Percentiles rank a stretch among this genome's conserved stretches.
Conservation (phyloP, 2,797 vertebrate genomes). For the Taenioides sp. region DNA sequence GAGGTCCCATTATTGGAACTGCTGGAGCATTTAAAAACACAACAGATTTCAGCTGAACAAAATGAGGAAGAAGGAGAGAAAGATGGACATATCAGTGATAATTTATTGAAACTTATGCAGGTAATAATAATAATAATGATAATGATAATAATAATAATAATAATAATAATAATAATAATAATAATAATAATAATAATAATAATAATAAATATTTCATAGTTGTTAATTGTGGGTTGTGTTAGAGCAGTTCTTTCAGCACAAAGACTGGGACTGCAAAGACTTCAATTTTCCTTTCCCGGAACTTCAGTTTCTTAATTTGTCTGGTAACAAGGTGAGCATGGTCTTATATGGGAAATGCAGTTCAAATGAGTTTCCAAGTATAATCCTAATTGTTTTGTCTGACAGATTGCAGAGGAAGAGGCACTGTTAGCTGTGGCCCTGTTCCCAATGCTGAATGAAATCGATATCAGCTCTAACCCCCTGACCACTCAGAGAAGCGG, state of each 20-base stretch:
- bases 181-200: too few relatives aligned
- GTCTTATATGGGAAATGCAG: neutral
- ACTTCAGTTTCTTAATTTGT: constrained; percentile 82
- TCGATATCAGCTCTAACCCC: constrained; percentile 86
- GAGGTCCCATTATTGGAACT: constrained; percentile 79
- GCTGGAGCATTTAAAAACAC: constrained; percentile 21
- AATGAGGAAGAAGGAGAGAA: constrained; percentile 11
- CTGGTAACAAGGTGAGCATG: constrained; percentile 82
- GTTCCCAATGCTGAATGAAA: constrained; percentile 81
- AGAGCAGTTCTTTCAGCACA: constrained; percentile 8
- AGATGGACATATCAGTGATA: constrained; percentile 4
- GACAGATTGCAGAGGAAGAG: constrained; percentile 84
- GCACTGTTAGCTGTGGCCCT: constrained; percentile 80
- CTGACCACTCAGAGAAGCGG: constrained; percentile 76
- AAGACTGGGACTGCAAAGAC: constrained; percentile 19
- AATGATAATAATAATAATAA: neutral
- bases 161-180: neutral
- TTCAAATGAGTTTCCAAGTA: neutral
- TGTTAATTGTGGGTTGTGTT: neutral
- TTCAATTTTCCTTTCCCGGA: constrained; percentile 76
- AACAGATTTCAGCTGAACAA: constrained; percentile 19
- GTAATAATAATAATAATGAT: constrained; percentile 18
- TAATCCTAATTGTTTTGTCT: constrained; percentile 25
- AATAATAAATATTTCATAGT: neutral
- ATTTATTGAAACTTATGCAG: constrained; percentile 23